Evolutionary conservation across 2,113 vertebrate genomes (phyloP).

Genomic region (Mormyrus lacerda): DNA sequence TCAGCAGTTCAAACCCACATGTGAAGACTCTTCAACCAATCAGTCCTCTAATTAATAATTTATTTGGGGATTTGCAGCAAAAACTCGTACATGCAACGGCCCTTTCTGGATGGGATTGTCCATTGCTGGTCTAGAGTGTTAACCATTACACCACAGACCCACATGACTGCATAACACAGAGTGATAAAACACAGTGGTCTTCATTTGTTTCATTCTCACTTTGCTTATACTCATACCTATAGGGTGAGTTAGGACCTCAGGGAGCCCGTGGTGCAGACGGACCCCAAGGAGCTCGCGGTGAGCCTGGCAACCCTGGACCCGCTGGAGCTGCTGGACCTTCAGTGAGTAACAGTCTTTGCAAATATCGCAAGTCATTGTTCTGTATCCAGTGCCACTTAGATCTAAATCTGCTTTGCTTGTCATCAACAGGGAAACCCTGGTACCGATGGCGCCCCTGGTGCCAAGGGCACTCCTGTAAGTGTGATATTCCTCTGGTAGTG

Average conservation of each 20-base stretch:
- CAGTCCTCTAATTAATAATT: background rate
- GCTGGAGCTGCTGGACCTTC: slow-evolving; percentile 82
- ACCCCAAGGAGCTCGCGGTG: slow-evolving; percentile 83
- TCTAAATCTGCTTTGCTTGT: background rate
- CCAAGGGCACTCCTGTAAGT: slow-evolving; percentile 88
- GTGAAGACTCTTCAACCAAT: background rate
- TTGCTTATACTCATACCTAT: background rate
- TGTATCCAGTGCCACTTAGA: background rate
- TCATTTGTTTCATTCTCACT: background rate
- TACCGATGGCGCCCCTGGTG: slow-evolving; percentile 81
- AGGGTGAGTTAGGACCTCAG: slow-evolving; percentile 89
- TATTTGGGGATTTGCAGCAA: background rate
- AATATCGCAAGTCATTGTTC: background rate
- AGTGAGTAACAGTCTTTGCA: slow-evolving; percentile 64
- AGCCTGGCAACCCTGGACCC: slow-evolving; percentile 85
- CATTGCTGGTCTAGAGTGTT: background rate
- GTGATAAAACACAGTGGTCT: background rate
- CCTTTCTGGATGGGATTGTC: background rate
- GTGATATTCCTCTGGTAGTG: background rate
- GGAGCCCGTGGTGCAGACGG: slow-evolving; percentile 86
- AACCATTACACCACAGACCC: background rate
- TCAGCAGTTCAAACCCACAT: background rate
- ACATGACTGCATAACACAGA: background rate
- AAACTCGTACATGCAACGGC: background rate
- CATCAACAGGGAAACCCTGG: slow-evolving; percentile 80